Evolutionary conservation across 2,888 invertebrate genomes (phyloP).

Genomic region (Tipula confusa): DNA sequence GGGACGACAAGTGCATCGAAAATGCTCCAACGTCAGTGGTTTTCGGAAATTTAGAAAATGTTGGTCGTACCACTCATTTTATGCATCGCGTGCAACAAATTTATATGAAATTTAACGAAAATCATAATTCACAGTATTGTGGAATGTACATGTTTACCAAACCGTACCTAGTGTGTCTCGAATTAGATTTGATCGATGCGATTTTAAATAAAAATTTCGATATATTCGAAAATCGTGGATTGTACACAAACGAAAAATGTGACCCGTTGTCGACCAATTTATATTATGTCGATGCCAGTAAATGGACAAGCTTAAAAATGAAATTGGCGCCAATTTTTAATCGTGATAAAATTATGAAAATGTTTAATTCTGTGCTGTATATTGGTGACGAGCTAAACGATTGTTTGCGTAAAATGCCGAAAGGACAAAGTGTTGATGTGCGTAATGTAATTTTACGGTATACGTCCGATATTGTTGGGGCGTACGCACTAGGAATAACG

Average conservation of each 20-base stretch:
- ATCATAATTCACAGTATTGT: background rate
- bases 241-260: slow-evolving; percentile 42
- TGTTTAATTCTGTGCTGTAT: slow-evolving; percentile 46
- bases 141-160: slow-evolving; percentile 32
- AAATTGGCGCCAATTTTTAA: slow-evolving; percentile 52
- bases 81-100: background rate
- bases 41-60: background rate
- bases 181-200: slow-evolving; percentile 42
- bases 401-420: slow-evolving; percentile 34
- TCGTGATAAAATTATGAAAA: slow-evolving; percentile 51
- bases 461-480: slow-evolving; percentile 49
- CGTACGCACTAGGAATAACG: slow-evolving; percentile 46
- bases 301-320: slow-evolving; percentile 51
- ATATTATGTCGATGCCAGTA: slow-evolving; percentile 44
- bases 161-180: slow-evolving; percentile 33
- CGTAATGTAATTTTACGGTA: slow-evolving; percentile 45
- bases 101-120: background rate
- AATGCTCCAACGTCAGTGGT: background rate
- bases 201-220: slow-evolving; percentile 46
- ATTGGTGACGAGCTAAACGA: slow-evolving; percentile 40
- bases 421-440: slow-evolving; percentile 41
- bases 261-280: slow-evolving; percentile 46
- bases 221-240: slow-evolving; percentile 45
- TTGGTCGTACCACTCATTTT: background rate
- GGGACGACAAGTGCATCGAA: background rate